Percentiles rank a stretch among this genome's conserved stretches.
These are phyloP conservation scores for Nothoprocta perdicaria DNA, from an alignment of 2,113 vertebrate genomes.

Conservation along the genomic window DNA sequence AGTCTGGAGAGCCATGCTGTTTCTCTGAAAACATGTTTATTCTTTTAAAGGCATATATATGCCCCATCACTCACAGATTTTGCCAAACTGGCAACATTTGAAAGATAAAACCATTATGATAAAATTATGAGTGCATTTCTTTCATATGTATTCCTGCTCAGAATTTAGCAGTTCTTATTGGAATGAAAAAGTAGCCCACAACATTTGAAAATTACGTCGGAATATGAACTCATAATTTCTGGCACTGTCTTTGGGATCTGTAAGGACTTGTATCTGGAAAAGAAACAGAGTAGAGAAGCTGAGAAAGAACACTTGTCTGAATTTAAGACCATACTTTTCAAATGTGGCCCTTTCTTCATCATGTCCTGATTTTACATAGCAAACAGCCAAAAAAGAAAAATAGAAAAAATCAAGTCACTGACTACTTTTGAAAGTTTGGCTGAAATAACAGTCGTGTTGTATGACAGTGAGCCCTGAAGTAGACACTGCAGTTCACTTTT, in stretches of 20 bases:
- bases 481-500: background rate
- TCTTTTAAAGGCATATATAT: background rate
- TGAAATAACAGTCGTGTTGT: background rate
- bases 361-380: background rate
- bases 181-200: background rate
- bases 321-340: background rate
- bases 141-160: background rate
- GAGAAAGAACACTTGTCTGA: background rate
- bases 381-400: background rate
- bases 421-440: background rate
- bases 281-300: background rate
- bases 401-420: background rate
- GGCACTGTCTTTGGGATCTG: background rate
- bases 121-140: background rate
- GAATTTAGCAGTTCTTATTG: background rate
- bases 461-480: background rate
- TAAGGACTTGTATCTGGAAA: background rate
- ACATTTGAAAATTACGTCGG: background rate
- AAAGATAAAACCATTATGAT: background rate
- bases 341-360: background rate
- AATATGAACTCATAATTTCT: constrained; percentile 5
- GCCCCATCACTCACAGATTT: background rate
- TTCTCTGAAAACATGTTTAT: constrained; percentile 7
- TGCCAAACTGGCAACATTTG: constrained; percentile 2
- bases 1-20: background rate